Evolutionary conservation across 2,888 invertebrate species (phyloP).

Genomic region (Andrena camellia): DNA sequence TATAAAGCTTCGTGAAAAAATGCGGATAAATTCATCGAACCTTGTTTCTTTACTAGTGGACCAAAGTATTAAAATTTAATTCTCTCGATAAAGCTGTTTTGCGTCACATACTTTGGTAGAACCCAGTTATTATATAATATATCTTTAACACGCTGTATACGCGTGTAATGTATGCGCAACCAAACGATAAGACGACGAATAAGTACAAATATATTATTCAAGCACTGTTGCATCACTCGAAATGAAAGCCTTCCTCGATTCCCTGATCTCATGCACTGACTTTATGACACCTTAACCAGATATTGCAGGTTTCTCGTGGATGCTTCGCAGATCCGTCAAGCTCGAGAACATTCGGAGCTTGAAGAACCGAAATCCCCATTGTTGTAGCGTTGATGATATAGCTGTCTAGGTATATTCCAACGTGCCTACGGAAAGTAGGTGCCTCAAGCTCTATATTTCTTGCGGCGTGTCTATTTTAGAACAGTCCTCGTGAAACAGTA

Average conservation of each 20-base stretch:
- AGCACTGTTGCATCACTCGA: conserved; percentile 3
- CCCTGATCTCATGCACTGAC: background rate
- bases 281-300: background rate
- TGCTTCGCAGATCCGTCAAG: conserved; percentile 8
- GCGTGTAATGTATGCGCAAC: background rate
- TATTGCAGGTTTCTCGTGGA: background rate
- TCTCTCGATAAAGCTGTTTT: too few relatives aligned
- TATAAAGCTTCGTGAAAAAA: too few relatives aligned
- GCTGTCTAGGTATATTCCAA: background rate
- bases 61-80: too few relatives aligned
- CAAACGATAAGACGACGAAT: background rate
- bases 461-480: background rate
- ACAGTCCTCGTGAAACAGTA: background rate
- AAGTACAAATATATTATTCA: conserved; percentile 17
- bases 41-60: too few relatives aligned
- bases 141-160: background rate
- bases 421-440: background rate
- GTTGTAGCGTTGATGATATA: background rate
- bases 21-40: too few relatives aligned
- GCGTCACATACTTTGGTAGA: background rate
- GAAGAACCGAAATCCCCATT: conserved; percentile 8
- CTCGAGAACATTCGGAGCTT: background rate
- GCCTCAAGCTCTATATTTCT: background rate
- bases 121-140: background rate
- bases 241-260: conserved; percentile 11